Conservation (phyloP, 2,113 vertebrate species). For the Nipponia nippon region DNA sequence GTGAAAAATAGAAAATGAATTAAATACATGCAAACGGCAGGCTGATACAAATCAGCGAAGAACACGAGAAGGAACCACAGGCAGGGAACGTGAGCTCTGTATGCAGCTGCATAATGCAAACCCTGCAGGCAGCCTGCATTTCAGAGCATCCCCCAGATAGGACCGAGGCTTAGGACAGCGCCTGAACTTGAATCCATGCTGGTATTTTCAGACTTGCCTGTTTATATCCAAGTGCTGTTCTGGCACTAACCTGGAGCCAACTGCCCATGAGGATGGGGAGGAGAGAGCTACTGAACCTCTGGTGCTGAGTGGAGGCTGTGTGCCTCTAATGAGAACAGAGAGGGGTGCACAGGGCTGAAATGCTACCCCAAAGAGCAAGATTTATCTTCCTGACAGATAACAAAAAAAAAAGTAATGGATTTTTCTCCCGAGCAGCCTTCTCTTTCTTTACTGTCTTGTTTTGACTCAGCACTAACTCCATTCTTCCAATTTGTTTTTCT, state of each 20-base stretch:
- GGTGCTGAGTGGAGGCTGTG: not conserved
- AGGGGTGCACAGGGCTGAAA: not conserved
- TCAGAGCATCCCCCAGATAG: not conserved
- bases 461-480: not conserved
- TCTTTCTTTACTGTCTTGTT: not conserved
- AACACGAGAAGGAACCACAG: not conserved
- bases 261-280: rapidly evolving
- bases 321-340: not conserved
- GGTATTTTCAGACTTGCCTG: not conserved
- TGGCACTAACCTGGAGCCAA: not conserved
- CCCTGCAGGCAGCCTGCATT: not conserved
- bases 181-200: not conserved
- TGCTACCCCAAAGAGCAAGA: not conserved
- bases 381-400: not conserved
- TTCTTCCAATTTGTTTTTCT: not conserved
- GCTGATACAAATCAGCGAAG: not conserved
- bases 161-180: not conserved
- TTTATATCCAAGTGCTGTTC: not conserved
- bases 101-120: rapidly evolving
- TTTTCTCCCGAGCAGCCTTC: not conserved
- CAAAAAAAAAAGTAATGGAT: not conserved
- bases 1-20: not conserved
- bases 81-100: not conserved
- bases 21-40: not conserved
- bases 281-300: not conserved